Evolutionary conservation across 2,113 vertebrate species (phyloP).

Genomic region (Entelurus aequoreus): DNA sequence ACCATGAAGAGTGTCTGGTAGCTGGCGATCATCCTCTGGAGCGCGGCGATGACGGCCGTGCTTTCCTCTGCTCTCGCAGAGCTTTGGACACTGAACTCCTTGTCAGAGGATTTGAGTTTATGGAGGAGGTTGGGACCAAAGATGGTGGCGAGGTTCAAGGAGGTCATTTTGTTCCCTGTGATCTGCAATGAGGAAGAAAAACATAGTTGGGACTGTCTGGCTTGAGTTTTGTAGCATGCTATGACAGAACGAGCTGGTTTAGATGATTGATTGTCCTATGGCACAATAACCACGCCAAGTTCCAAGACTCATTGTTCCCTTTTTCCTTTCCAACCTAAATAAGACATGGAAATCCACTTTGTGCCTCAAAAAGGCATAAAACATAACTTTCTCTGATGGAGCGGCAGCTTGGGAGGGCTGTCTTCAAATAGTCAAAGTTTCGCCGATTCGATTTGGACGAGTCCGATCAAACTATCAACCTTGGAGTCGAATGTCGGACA

Average conservation of each 20-base stretch:
- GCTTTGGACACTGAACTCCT: constrained; percentile 93
- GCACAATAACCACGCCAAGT: background rate
- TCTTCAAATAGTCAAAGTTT: too few relatives aligned
- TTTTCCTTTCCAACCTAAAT: constrained; percentile 31
- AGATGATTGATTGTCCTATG: background rate
- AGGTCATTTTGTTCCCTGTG: constrained; percentile 94
- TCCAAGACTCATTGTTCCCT: constrained; percentile 5
- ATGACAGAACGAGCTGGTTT: background rate
- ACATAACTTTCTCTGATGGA: too few relatives aligned
- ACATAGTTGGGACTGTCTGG: background rate
- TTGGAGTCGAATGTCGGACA: too few relatives aligned
- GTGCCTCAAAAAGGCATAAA: too few relatives aligned
- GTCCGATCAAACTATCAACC: too few relatives aligned
- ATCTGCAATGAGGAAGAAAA: constrained; percentile 61
- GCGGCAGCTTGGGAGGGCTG: too few relatives aligned
- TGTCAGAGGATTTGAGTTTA: constrained; percentile 91
- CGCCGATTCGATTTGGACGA: too few relatives aligned
- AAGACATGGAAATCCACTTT: constrained; percentile 19
- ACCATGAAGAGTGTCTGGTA: constrained; percentile 88
- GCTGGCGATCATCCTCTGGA: constrained; percentile 89
- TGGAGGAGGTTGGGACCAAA: constrained; percentile 94
- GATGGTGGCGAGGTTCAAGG: constrained; percentile 90
- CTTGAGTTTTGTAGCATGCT: background rate
- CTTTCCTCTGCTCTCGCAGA: constrained; percentile 90
- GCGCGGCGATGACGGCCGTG: constrained; percentile 86